Evolutionary conservation across 2,797 vertebrate species (phyloP), one percentile per base, ranked within the genome.

Genomic region (Pangasius djambal): DNA sequence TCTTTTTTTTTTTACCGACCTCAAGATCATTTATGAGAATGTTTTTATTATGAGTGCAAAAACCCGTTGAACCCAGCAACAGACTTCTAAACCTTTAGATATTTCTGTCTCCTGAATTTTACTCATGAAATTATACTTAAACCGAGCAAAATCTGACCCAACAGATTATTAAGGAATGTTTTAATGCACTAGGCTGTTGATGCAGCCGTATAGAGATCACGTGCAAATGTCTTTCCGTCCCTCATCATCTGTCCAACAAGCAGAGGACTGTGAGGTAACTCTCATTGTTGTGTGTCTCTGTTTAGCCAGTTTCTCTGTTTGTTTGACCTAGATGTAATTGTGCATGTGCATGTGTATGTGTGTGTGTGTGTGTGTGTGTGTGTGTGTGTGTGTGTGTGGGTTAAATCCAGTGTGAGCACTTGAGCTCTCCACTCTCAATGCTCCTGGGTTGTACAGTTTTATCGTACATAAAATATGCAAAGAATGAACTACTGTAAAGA

Each of bases 391-490:
- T 83, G 44, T 57, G 52, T 57, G 63, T 77, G 61, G 72, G 89
- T 63, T 87, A 86, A 91, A 88, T 87, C 91, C 88, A 86, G 75
- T 65, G 57, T 6, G 37, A 83, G 65, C 69, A 87, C 79, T 61
- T 86, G 22, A 86, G 85, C 78, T 92, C 82, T 70, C 44, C 55
- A 86, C 65, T 52, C n/a, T 52, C 69, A 72, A 87, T 85, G 89
- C 87, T 93, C 92, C 61, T 48, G 89, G 94, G 93, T 91, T 92
- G 57, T 90, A 93, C 50, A 85, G 86, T 88, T 88, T 86, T 91
- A 92, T 93, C 85, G 88, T 81, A 79, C 85, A 93, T 95, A 82
- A 95, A 95, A 95, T 93, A 95, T 95, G 94, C 92, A 94, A 91
- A 92, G 91, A 91, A 92, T 92, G 93, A 93, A 88, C 86, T 91